A percentile compares a stretch with the other conserved stretches of the same genome.
Evolutionary conservation across 2,888 invertebrate species (phyloP).

Genomic region (Miltochrista miniata): DNA sequence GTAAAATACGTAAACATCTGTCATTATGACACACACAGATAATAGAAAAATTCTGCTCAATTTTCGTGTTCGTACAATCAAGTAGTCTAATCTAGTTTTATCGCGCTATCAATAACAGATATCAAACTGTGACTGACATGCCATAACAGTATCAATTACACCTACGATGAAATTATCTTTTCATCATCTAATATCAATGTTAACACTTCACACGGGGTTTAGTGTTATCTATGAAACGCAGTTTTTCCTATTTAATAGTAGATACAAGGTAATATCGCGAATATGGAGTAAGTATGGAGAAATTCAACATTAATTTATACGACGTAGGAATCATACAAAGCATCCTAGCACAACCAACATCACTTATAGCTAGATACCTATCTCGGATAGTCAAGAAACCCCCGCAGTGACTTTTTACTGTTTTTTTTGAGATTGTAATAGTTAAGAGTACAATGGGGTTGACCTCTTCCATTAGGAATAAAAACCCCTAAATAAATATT

Average conservation of each 20-base stretch:
- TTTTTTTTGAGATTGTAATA: no score
- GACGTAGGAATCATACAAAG: no score
- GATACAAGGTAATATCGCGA: no score
- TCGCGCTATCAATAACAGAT: conserved; percentile 36
- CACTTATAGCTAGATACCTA: no score
- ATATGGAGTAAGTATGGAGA: no score
- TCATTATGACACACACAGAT: conserved; percentile 21
- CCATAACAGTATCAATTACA: conserved; percentile 48
- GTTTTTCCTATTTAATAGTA: background rate
- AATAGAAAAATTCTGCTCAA: conserved; percentile 23
- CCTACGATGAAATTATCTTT: conserved; percentile 30
- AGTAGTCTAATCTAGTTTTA: conserved; percentile 39
- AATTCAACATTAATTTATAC: no score
- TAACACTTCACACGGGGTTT: conserved; percentile 1
- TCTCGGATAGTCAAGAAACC: no score
- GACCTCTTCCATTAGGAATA: no score
- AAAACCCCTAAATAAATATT: no score
- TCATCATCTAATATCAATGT: conserved; percentile 23
- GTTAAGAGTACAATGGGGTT: no score
- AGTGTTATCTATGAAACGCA: background rate
- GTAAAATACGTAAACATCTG: conserved; percentile 13
- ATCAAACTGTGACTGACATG: conserved; percentile 37
- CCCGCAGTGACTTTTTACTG: no score
- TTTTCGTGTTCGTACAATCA: conserved; percentile 42
- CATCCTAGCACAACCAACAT: no score